Conservation (phyloP, 2,888 invertebrate species). For the Drosophila subquinaria region DNA sequence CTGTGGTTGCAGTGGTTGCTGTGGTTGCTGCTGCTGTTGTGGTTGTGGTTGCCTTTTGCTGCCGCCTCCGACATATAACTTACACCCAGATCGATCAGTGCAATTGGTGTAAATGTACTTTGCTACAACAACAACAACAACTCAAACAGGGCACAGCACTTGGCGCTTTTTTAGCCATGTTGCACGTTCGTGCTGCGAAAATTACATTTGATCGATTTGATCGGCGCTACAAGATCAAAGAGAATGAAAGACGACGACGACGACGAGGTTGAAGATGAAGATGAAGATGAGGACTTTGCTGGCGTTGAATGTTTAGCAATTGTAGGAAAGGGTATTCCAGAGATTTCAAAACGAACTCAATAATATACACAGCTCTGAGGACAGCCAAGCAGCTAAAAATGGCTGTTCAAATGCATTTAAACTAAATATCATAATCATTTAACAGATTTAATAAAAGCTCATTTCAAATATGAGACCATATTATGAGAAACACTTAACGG, state of each 20-base stretch:
- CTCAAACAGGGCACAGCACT: constrained; percentile 65
- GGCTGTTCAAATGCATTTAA: neutral
- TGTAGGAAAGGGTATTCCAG: constrained; percentile 42
- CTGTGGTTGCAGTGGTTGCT: constrained; percentile 34
- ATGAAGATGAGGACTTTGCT: constrained; percentile 28
- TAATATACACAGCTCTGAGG: neutral
- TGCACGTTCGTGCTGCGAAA: constrained; percentile 82
- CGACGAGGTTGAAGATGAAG: constrained; percentile 6
- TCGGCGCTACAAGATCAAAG: constrained; percentile 85
- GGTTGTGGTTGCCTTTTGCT: constrained; percentile 14
- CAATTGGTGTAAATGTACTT: constrained; percentile 83
- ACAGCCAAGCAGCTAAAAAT: constrained; percentile 2
- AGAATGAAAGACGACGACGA: constrained; percentile 71
- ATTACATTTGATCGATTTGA: constrained; percentile 86
- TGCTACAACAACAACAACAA: constrained; percentile 47
- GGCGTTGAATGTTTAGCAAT: constrained; percentile 61
- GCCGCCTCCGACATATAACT: constrained; percentile 62
- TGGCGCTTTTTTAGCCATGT: constrained; percentile 74
- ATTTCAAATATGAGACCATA: neutral
- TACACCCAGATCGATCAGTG: constrained; percentile 82
- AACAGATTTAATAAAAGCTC: constrained; percentile 5
- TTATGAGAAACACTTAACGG: neutral
- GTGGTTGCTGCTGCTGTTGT: constrained; percentile 20
- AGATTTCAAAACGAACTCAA: constrained; percentile 11
- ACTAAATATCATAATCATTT: constrained; percentile 12